Percentiles rank a stretch among this genome's conserved stretches.
These are phyloP conservation scores for Loriculus beryllinus DNA, from an alignment of 2,797 vertebrate species.

Conservation along the genomic window DNA sequence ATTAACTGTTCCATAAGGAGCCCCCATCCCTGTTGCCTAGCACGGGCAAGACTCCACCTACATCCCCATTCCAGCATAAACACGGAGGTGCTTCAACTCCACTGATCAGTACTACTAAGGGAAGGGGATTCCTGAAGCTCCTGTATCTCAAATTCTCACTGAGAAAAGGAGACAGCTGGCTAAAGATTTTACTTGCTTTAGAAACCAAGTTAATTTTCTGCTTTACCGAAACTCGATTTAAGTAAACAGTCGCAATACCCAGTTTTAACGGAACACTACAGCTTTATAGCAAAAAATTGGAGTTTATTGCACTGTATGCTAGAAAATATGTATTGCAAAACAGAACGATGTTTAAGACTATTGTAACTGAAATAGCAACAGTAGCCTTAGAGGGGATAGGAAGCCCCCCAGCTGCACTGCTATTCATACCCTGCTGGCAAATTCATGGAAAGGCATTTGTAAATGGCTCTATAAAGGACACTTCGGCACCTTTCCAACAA, in stretches of 20 bases:
- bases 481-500: background rate
- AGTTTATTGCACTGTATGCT: background rate
- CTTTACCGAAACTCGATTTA: background rate
- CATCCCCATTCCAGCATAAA: background rate
- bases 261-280: background rate
- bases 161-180: constrained; percentile 22
- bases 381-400: background rate
- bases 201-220: background rate
- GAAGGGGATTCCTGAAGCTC: background rate
- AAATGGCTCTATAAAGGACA: background rate
- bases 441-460: background rate
- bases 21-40: background rate
- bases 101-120: background rate
- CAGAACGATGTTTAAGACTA: background rate
- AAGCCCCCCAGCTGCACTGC: background rate
- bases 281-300: background rate
- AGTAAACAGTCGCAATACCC: background rate
- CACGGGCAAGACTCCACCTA: background rate
- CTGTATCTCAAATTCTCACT: background rate
- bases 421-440: background rate
- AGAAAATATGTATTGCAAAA: background rate
- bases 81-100: background rate
- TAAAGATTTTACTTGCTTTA: constrained; percentile 6
- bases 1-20: background rate
- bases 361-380: background rate